These are phyloP conservation scores for Euphonia xanthogaster DNA, from an alignment of 2,797 vertebrate species.

Conservation along the genomic window DNA sequence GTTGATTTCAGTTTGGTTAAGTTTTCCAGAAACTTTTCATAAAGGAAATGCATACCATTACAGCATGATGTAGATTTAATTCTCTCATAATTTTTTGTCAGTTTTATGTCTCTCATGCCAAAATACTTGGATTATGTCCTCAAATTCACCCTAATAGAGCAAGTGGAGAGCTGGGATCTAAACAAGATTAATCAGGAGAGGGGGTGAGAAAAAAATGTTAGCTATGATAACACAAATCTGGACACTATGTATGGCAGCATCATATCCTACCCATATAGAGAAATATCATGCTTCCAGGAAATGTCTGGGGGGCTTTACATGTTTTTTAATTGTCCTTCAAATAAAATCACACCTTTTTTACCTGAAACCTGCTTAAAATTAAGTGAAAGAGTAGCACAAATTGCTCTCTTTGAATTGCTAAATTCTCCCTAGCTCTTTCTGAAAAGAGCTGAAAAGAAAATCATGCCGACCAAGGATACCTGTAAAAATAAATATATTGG, in stretches of 20 bases:
- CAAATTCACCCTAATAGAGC: background rate
- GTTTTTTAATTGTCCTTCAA: background rate
- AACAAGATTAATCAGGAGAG: background rate
- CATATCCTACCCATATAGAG: background rate
- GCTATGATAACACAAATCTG: background rate
- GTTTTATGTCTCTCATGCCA: background rate
- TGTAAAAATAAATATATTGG: background rate
- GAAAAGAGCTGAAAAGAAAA: background rate
- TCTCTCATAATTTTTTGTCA: background rate
- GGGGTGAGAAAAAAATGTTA: background rate
- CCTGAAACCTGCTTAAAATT: background rate
- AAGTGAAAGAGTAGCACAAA: background rate
- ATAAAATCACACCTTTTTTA: background rate
- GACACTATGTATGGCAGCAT: background rate
- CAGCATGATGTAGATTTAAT: background rate
- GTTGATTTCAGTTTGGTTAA: background rate
- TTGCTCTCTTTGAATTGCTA: background rate
- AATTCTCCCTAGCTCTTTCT: background rate
- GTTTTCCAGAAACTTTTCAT: slow-evolving; percentile 2
- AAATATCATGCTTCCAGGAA: background rate
- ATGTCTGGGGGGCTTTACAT: background rate
- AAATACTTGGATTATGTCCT: slow-evolving; percentile 1
- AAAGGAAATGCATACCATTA: background rate
- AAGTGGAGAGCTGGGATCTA: background rate
- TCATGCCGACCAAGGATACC: background rate